A percentile compares a stretch with the other conserved stretches of the same genome.
These are phyloP conservation scores for Leptinotarsa defecta DNA, from an alignment of 1,140 invertebrate genomes.

Conservation along the genomic window DNA sequence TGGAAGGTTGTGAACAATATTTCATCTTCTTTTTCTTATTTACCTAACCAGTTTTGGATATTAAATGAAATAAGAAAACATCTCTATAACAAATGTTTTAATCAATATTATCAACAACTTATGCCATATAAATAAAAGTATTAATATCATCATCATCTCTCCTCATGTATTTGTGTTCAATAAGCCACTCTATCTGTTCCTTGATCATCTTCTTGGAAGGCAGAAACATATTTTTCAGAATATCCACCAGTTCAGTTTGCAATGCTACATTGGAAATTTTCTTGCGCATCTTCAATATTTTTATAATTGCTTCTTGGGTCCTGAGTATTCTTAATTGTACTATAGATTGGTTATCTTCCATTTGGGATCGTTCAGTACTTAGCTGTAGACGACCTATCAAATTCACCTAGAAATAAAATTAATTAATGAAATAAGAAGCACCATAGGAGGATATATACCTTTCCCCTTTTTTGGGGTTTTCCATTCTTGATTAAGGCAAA, in stretches of 20 bases:
- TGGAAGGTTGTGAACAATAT: too few species aligned
- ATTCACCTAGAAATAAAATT: constrained; percentile 65
- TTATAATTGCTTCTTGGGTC: constrained; percentile 95
- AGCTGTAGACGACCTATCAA: constrained; percentile 92
- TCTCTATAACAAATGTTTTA: constrained; percentile 7
- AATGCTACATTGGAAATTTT: constrained; percentile 90
- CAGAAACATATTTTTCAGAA: constrained; percentile 98
- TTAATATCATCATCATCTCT: constrained; percentile 97
- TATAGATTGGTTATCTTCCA: constrained; percentile 97
- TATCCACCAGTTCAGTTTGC: constrained; percentile 96
- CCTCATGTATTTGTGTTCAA: constrained; percentile 97
- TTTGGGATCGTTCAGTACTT: constrained; percentile 92
- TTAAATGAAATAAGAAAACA: too few species aligned
- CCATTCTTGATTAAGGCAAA: constrained; percentile 92
- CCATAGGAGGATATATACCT: constrained; percentile 60
- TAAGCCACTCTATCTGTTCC: constrained; percentile 98
- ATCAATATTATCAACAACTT: constrained; percentile 54
- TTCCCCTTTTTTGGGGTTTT: constrained; percentile 90
- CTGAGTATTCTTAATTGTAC: constrained; percentile 92
- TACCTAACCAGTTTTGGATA: too few species aligned
- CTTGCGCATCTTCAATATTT: constrained; percentile 98
- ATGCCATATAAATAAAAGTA: constrained; percentile 97
- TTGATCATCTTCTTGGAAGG: constrained; percentile 99
- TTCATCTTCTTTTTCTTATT: too few species aligned
- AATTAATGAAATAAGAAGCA: neutral